Conservation (phyloP, 2,113 vertebrate genomes). For the Haplochromis burtoni region DNA sequence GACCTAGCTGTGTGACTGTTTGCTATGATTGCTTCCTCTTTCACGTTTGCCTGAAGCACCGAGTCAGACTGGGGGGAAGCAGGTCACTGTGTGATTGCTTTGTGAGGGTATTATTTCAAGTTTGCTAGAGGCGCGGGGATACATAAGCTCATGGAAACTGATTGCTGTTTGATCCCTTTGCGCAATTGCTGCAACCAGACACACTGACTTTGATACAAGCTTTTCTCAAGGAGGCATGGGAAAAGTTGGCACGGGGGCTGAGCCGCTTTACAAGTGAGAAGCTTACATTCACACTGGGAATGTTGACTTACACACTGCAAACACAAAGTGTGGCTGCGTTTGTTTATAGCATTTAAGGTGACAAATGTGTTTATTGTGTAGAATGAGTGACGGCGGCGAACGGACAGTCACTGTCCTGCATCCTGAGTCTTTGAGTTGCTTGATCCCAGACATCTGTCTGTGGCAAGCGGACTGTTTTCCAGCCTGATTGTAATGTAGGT, state of each 20-base stretch:
- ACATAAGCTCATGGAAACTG: not conserved
- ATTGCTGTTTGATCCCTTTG: conserved; percentile 3
- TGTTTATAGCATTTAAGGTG: not conserved
- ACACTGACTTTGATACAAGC: not conserved
- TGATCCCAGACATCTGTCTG: not conserved
- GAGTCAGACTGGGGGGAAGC: not conserved
- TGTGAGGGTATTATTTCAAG: not conserved
- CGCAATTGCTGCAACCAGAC: not conserved
- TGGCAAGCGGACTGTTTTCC: not conserved
- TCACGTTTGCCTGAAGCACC: not conserved
- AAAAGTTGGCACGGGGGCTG: not conserved
- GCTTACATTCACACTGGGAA: not conserved
- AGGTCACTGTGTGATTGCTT: not conserved
- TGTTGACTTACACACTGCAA: not conserved
- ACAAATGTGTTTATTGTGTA: not conserved
- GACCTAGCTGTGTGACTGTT: not conserved
- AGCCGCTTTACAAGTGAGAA: not conserved
- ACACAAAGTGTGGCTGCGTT: not conserved
- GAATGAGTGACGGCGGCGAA: not conserved
- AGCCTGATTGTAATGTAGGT: not conserved
- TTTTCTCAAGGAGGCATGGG: not conserved
- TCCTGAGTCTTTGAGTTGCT: not conserved
- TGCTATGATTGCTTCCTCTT: not conserved
- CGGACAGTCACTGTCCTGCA: not conserved
- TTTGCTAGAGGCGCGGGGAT: not conserved